Conservation (phyloP, 2,888 invertebrate species). For the Drosophila anomalata region DNA sequence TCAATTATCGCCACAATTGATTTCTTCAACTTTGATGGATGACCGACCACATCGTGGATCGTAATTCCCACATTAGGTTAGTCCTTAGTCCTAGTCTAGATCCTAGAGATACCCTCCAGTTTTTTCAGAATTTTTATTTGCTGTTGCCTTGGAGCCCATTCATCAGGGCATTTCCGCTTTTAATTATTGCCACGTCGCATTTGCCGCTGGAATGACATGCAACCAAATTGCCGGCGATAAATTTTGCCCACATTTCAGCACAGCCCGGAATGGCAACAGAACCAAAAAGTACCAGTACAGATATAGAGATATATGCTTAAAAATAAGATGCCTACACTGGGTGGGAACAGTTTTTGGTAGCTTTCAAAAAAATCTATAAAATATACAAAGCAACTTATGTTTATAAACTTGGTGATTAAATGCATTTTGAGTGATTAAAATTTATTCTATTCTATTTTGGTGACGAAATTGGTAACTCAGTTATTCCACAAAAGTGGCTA, state of each 20-base stretch:
- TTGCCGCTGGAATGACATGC: slow-evolving; percentile 69
- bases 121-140: neutral
- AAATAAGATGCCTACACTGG: slow-evolving; percentile 8
- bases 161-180: slow-evolving; percentile 76
- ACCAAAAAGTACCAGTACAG: neutral
- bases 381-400: neutral
- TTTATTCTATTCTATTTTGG: too few relatives aligned
- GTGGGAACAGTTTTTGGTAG: too few relatives aligned
- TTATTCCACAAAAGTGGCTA: too few relatives aligned
- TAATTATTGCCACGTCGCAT: slow-evolving; percentile 75
- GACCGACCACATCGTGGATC: neutral
- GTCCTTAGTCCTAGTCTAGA: slow-evolving; percentile 38
- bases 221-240: slow-evolving; percentile 80
- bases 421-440: too few relatives aligned
- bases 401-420: too few relatives aligned
- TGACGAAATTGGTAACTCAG: too few relatives aligned
- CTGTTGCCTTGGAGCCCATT: slow-evolving; percentile 41
- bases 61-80: slow-evolving; percentile 56
- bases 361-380: neutral
- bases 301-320: neutral
- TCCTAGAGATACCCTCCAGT: neutral
- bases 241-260: slow-evolving; percentile 67
- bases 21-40: slow-evolving; percentile 35
- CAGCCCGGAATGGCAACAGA: slow-evolving; percentile 18
- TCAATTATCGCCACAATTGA: slow-evolving; percentile 70